A percentile compares a stretch with the other conserved stretches of the same genome.
Evolutionary conservation across 1,140 invertebrate species (phyloP).

Genomic region (Limonius californicus): DNA sequence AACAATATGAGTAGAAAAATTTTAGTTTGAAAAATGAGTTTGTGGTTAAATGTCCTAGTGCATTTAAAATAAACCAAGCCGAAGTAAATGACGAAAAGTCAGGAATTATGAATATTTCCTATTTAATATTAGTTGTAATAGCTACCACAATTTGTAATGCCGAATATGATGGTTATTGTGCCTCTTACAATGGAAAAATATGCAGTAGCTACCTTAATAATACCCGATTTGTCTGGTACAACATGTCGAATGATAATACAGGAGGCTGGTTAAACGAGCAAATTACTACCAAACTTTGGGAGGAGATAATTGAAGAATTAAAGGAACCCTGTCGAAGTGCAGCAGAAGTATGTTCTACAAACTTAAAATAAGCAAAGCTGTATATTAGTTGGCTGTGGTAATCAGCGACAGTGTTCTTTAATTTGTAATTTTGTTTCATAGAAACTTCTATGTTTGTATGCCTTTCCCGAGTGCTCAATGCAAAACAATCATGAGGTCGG

Average conservation of each 20-base stretch:
- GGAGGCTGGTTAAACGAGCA: slow-evolving; percentile 79
- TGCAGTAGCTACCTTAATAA: slow-evolving; percentile 76
- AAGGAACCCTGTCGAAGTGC: slow-evolving; percentile 78
- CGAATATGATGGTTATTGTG: slow-evolving; percentile 64
- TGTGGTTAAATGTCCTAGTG: not conserved
- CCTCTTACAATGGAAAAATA: slow-evolving; percentile 81
- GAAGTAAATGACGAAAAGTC: too few relatives aligned
- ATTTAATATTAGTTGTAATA: not conserved
- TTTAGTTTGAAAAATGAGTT: not conserved
- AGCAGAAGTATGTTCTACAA: slow-evolving; percentile 68
- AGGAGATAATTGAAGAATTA: slow-evolving; percentile 75
- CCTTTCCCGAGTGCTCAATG: slow-evolving; percentile 76
- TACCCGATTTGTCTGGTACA: slow-evolving; percentile 76
- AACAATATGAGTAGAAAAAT: not conserved
- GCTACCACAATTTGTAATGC: not conserved
- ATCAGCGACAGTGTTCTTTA: too few relatives aligned
- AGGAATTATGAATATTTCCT: not conserved
- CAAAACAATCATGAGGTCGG: slow-evolving; percentile 54
- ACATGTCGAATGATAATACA: slow-evolving; percentile 51
- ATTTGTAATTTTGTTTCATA: too few relatives aligned
- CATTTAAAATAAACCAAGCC: not conserved
- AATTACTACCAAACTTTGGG: slow-evolving; percentile 76
- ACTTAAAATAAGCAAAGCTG: too few relatives aligned
- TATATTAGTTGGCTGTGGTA: too few relatives aligned
- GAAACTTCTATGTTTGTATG: slow-evolving; percentile 86